Percentiles rank a stretch among this genome's conserved stretches.
phyloP scores from a whole-genome alignment of 2,888 invertebrate species.

The Acrobasis consociella region DNA sequence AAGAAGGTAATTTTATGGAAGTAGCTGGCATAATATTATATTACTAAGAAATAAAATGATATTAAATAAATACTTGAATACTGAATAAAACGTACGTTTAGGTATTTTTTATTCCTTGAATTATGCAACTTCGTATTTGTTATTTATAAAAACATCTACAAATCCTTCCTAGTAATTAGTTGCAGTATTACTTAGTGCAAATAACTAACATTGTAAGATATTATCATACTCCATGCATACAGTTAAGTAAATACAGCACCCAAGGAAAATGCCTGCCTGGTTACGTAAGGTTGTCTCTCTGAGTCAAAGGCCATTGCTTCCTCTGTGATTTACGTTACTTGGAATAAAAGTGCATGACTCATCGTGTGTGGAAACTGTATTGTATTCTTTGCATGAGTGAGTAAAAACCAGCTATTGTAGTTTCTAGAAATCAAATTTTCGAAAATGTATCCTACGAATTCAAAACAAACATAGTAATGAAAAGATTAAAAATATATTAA shows the following conservation, averaged over 20 bases:
- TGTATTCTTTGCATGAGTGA: neutral
- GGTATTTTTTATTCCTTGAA: too few species aligned
- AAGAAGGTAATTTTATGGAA: too few species aligned
- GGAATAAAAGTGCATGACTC: neutral
- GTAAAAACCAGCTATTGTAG: neutral
- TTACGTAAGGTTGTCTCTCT: constrained; percentile 8
- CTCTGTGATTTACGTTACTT: constrained; percentile 11
- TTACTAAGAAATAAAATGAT: neutral
- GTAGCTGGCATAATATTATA: too few species aligned
- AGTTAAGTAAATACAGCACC: constrained; percentile 1
- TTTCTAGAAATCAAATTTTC: neutral
- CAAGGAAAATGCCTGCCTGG: constrained; percentile 6
- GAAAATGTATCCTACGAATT: neutral
- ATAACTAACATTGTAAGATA: neutral
- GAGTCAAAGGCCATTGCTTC: constrained; percentile 20
- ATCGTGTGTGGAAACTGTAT: neutral
- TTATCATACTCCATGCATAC: neutral
- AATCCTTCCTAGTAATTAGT: neutral
- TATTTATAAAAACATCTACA: neutral
- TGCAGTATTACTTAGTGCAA: neutral
- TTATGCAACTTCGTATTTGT: too few species aligned
- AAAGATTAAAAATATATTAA: neutral
- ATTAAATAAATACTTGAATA: neutral
- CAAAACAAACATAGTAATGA: neutral
- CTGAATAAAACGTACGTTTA: neutral